Conservation (phyloP, 2,797 vertebrate genomes). For the Schizothorax lantsangensis region DNA sequence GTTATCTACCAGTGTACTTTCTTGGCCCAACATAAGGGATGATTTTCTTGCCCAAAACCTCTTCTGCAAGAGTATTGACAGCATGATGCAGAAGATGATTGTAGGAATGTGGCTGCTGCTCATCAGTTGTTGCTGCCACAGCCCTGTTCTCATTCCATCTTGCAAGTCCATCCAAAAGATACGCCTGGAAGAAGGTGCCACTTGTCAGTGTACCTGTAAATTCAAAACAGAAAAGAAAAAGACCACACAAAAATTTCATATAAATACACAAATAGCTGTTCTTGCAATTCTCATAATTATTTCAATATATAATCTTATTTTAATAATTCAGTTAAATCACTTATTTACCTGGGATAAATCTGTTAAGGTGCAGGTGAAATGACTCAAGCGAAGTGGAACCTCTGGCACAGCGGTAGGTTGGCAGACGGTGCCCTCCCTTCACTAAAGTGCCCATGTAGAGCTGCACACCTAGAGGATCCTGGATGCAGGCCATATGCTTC, state of each 20-base stretch:
- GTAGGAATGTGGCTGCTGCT: neutral
- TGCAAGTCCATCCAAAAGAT: slow-evolving; percentile 36
- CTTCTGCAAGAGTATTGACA: neutral
- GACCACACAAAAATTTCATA: neutral
- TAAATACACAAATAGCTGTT: neutral
- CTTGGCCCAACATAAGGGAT: neutral
- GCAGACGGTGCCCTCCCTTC: slow-evolving; percentile 7
- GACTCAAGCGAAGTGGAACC: slow-evolving; percentile 32
- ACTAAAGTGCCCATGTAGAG: slow-evolving; percentile 35
- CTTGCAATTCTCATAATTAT: neutral
- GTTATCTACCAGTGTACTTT: neutral
- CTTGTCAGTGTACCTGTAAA: slow-evolving; percentile 38
- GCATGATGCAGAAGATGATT: neutral
- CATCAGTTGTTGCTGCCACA: neutral
- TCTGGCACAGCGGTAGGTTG: slow-evolving; percentile 40
- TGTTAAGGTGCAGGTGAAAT: slow-evolving; percentile 41
- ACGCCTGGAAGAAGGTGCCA: slow-evolving; percentile 33
- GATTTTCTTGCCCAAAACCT: neutral
- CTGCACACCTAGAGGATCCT: slow-evolving; percentile 45
- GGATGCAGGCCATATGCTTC: slow-evolving; percentile 41
- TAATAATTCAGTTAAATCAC: neutral
- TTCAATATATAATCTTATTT: neutral
- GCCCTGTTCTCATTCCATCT: slow-evolving; percentile 42
- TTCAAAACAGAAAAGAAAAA: neutral
- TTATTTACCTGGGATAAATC: slow-evolving; percentile 46